Conservation (phyloP, 2,113 vertebrate species). For the Tonatia bakeri region DNA sequence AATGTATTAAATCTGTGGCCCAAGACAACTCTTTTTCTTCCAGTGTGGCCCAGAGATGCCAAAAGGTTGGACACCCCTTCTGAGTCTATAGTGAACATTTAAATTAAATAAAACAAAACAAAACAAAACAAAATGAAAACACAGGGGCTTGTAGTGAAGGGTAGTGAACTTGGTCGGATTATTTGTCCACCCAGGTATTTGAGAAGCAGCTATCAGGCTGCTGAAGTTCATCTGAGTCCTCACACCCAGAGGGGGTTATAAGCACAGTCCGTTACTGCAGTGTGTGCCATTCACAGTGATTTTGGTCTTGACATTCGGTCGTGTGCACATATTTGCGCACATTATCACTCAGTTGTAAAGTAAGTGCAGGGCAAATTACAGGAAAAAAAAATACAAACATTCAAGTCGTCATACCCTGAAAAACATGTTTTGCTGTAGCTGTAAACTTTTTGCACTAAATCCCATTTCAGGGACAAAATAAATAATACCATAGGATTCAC, state of each 20-base stretch:
- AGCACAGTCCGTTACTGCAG: conserved; percentile 54
- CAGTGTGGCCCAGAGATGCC: too few relatives aligned
- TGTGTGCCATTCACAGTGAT: conserved; percentile 82
- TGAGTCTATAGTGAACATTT: neutral
- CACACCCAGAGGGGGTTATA: conserved; percentile 15
- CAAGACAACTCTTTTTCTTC: too few relatives aligned
- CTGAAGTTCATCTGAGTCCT: neutral
- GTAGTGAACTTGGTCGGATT: neutral
- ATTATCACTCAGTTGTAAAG: conserved; percentile 68
- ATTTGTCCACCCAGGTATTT: neutral
- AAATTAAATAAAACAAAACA: neutral
- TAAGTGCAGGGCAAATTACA: conserved; percentile 81
- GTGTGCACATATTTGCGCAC: conserved; percentile 74
- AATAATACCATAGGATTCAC: conserved; percentile 75
- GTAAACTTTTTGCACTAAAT: conserved; percentile 76
- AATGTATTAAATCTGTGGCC: too few relatives aligned
- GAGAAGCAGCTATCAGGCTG: conserved; percentile 1
- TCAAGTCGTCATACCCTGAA: conserved; percentile 85
- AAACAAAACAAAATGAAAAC: neutral
- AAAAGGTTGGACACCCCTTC: too few relatives aligned
- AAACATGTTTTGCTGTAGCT: conserved; percentile 74
- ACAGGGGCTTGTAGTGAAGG: neutral
- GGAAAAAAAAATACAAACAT: conserved; percentile 74
- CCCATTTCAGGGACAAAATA: conserved; percentile 74
- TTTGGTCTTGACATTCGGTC: conserved; percentile 81